phyloP scores from a whole-genome alignment of 1,140 invertebrate species.

The Meloidogyne chitwoodi region DNA sequence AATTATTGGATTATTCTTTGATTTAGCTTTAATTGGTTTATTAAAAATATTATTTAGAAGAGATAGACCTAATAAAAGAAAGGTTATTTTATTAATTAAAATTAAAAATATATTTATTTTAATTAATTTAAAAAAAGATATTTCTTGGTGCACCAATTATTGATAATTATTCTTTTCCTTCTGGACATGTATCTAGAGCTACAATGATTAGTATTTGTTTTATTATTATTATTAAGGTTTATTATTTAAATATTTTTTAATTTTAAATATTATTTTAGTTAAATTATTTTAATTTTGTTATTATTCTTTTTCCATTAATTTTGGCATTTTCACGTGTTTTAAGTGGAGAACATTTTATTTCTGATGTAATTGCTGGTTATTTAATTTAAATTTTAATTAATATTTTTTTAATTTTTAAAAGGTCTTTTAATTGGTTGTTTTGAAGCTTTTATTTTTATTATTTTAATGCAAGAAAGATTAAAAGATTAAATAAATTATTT shows the following conservation, averaged over 20 bases:
- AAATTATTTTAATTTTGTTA: background rate
- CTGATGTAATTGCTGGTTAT: conserved; percentile 76
- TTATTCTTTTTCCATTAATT: conserved; percentile 47
- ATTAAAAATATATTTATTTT: background rate
- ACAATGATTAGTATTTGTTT: conserved; percentile 69
- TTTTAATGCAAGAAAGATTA: background rate
- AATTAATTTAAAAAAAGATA: background rate
- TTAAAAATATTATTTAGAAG: background rate
- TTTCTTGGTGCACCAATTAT: conserved; percentile 64
- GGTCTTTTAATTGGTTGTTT: background rate
- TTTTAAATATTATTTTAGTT: background rate
- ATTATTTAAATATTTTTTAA: background rate
- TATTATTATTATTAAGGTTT: background rate
- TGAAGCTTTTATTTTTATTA: background rate
- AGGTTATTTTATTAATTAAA: background rate
- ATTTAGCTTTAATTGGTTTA: background rate
- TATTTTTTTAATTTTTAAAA: background rate
- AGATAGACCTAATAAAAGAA: background rate
- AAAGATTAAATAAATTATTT: background rate
- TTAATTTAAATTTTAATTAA: background rate
- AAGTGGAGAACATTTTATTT: conserved; percentile 76
- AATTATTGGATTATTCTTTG: background rate
- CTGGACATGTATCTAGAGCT: conserved; percentile 85
- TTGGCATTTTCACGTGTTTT: conserved; percentile 76
- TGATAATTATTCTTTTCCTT: conserved; percentile 91